Evolutionary conservation across 2,113 vertebrate genomes (phyloP).

Genomic region (Tupaia chinensis): DNA sequence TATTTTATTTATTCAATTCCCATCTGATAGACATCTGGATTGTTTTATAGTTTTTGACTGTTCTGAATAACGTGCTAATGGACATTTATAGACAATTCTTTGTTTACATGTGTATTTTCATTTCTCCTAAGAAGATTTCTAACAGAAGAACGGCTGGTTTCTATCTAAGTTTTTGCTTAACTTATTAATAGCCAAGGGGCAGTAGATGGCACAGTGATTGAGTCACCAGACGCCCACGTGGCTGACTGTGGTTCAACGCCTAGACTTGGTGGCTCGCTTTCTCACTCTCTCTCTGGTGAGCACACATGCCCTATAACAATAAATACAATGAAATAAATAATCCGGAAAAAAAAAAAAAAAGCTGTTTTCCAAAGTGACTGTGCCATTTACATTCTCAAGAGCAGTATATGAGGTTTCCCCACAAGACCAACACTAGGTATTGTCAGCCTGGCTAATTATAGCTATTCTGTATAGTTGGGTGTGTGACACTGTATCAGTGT

Average conservation of each 20-base stretch:
- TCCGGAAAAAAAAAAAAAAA: too few relatives aligned
- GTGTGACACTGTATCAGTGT: neutral
- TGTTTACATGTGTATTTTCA: neutral
- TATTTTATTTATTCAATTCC: constrained; percentile 32
- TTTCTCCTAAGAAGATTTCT: neutral
- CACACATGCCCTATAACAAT: too few relatives aligned
- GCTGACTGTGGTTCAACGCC: too few relatives aligned
- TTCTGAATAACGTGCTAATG: neutral
- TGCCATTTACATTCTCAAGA: constrained; percentile 1
- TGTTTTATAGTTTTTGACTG: constrained; percentile 15
- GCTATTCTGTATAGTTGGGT: neutral
- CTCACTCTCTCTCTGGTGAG: too few relatives aligned
- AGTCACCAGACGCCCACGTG: too few relatives aligned
- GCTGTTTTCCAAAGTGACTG: neutral
- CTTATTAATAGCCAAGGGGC: constrained; percentile 29
- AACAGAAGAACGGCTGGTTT: neutral
- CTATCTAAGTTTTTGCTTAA: neutral
- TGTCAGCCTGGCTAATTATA: neutral
- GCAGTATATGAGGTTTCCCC: neutral
- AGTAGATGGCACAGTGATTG: too few relatives aligned
- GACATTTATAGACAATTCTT: constrained; percentile 15
- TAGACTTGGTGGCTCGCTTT: too few relatives aligned
- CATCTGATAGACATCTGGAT: neutral
- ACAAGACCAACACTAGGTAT: neutral
- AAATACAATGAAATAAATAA: too few relatives aligned